A percentile compares a stretch with the other conserved stretches of the same genome.
Evolutionary conservation across 2,113 vertebrate genomes (phyloP).

Genomic region (Eubucco bourcierii): DNA sequence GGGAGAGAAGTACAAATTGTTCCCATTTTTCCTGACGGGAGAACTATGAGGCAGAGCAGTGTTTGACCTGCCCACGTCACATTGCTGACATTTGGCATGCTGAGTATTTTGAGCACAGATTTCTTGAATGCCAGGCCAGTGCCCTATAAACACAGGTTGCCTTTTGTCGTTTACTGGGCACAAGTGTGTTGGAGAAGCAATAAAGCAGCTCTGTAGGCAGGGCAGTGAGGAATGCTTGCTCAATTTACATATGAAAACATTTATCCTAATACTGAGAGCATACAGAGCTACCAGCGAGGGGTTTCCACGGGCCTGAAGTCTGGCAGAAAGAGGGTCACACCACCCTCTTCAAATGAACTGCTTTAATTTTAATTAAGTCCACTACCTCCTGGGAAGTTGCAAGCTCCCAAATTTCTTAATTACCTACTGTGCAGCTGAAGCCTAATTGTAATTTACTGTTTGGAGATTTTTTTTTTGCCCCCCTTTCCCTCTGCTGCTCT

Average conservation of each 20-base stretch:
- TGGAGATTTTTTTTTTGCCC: background rate
- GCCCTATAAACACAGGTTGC: slow-evolving; percentile 58
- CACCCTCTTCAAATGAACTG: slow-evolving; percentile 44
- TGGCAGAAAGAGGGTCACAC: slow-evolving; percentile 28
- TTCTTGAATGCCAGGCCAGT: slow-evolving; percentile 51
- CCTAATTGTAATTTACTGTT: background rate
- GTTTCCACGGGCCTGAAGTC: slow-evolving; percentile 37
- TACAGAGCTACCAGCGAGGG: slow-evolving; percentile 1
- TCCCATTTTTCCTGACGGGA: slow-evolving; percentile 40
- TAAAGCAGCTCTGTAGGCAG: slow-evolving; percentile 24
- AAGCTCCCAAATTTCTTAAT: slow-evolving; percentile 60
- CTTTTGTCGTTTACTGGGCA: slow-evolving; percentile 55
- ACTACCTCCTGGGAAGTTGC: slow-evolving; percentile 56
- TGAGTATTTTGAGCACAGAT: slow-evolving; percentile 23
- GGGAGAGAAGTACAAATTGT: slow-evolving; percentile 23
- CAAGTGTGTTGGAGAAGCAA: slow-evolving; percentile 21
- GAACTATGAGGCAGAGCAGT: slow-evolving; percentile 13
- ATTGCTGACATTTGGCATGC: slow-evolving; percentile 46
- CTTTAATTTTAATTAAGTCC: slow-evolving; percentile 64
- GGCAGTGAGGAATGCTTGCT: slow-evolving; percentile 28
- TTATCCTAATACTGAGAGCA: slow-evolving; percentile 30
- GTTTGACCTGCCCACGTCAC: slow-evolving; percentile 52
- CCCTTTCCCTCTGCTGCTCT: too few relatives aligned
- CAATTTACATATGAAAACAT: slow-evolving; percentile 59
- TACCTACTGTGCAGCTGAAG: slow-evolving; percentile 41